phyloP scores from a whole-genome alignment of 2,113 vertebrate genomes.

The Caranx melampygus region DNA sequence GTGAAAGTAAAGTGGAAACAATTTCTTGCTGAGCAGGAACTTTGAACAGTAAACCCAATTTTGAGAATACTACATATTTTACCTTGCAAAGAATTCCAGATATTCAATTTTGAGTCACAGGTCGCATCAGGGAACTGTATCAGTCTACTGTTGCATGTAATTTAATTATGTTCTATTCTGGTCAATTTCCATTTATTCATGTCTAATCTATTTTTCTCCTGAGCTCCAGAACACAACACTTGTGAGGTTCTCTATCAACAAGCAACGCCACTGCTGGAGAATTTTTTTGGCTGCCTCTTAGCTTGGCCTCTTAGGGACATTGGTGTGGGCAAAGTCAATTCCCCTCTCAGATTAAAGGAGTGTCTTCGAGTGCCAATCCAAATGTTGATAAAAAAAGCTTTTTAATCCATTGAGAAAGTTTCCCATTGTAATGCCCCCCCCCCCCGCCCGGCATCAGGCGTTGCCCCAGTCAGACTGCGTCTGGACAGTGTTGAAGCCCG shows the following conservation, averaged over 20 bases:
- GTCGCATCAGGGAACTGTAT: constrained; percentile 27
- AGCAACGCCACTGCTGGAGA: constrained; percentile 21
- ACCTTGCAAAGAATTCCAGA: constrained; percentile 28
- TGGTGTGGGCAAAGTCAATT: constrained; percentile 65
- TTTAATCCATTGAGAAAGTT: constrained; percentile 81
- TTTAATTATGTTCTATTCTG: constrained; percentile 54
- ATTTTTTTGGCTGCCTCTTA: constrained; percentile 55
- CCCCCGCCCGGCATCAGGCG: constrained; percentile 64
- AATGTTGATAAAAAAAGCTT: constrained; percentile 84
- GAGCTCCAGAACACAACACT: constrained; percentile 60
- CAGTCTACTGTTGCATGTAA: constrained; percentile 18
- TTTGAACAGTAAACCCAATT: constrained; percentile 27
- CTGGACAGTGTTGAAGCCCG: constrained; percentile 84
- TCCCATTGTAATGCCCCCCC: constrained; percentile 57
- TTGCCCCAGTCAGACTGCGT: constrained; percentile 75
- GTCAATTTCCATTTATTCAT: constrained; percentile 53
- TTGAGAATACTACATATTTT: constrained; percentile 13
- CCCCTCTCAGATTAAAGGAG: constrained; percentile 78
- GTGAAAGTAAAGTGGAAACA: constrained; percentile 1
- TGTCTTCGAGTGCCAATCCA: constrained; percentile 79
- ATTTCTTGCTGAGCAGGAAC: constrained; percentile 26
- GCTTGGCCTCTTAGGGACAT: constrained; percentile 54
- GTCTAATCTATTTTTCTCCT: constrained; percentile 60
- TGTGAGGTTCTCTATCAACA: constrained; percentile 53
- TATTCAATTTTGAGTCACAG: constrained; percentile 23